Base-by-base conservation (phyloP, 2,888 invertebrate species). In the Phengaris arion region DNA sequence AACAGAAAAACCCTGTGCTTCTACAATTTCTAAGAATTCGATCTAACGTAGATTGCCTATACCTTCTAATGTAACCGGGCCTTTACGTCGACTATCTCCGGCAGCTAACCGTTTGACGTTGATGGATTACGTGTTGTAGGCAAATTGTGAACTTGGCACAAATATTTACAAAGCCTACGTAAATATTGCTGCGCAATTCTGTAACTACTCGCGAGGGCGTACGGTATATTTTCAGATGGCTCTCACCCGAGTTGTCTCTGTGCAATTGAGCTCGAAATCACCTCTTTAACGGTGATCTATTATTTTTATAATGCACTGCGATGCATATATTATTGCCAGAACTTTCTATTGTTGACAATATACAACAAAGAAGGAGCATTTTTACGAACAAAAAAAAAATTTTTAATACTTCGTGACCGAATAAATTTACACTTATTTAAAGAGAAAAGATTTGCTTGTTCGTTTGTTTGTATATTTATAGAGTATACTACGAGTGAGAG, bases 91-190 rank as follows among this genome's bases (percentile, higher is more conserved):
- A 55, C 55, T 64, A 64, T 83, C 82, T 83, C 77, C 80, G 76
- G 74, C 74, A 74, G 74, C 74, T 74, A 76, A 6, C 59, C 55
- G 55, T 69, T 74, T 80, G 86, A 87, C 87, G 79, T 83, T 88
- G 89, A 89, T 87, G 82, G 89, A 90, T 89, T 80, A 83, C 81
- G 82, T 82, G 82, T 81, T 83, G 81, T 80, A 81, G 81, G 82
- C 82, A 84, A 87, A 86, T 85, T 87, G 85, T 87, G 84, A 87
- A 87, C 85, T 87, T 85, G 77, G 80, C 79, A 80, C 83, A 64
- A 64, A 64, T 64, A 87, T 88, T 87, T 86, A 83, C 83, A 81
- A 81, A 83, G 80, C 68, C 69, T n/a, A 48, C 46, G n/a, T n/a
- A 8, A 48, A 69, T 9, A 22, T n/a, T 9, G n/a, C n/a, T n/a